Evolutionary conservation across 2,797 vertebrate genomes (phyloP), one percentile per base, ranked within the genome.

Genomic region (Sebastes vulpes): DNA sequence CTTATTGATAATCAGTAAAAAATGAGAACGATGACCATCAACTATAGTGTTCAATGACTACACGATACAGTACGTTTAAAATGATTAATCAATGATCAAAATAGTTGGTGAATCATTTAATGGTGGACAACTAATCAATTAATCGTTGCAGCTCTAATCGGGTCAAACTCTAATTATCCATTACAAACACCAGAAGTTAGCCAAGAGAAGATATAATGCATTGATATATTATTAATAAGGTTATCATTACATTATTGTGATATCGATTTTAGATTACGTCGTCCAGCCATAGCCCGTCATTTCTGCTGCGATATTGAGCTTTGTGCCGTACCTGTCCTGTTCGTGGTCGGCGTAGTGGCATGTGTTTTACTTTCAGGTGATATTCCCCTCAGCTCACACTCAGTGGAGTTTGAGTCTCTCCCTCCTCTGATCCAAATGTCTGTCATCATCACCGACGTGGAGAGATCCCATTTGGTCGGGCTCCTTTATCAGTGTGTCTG

Each of bases 401-500:
- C 50, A 53, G 31, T 18, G 50, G 61, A 69, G 60, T 54, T 65
- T 71, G 79, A 61, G 16, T 46, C 63, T 74, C 52, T 7, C 8
- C 6, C 53, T 54, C 5, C 26, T 77, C 71, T 75, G 38, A 82
- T 73, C 75, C 72, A 54, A 52, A 75, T 65, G 83, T 81, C 87
- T 83, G 58, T 84, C 81, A 82, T 83, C 79, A 75, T 81, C 78
- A 68, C 18, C 46, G 16, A 5, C 9, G 14, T 48, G 48, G 31
- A 82, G 87, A 38, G 63, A 76, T 82, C 79, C 69, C 79, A 53
- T 72, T 90, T 79, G 68, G 67, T 86, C 26, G 18, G 48, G 10
- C 77, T 83, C 57, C 65, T 79, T 66, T 77, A 87, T 89, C 79
- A 64, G 72, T 9, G 42, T 48, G 65, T 50, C 83, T 67, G 72